Evolutionary conservation across 2,797 vertebrate genomes (phyloP).

Genomic region (Adelosebastes latens): DNA sequence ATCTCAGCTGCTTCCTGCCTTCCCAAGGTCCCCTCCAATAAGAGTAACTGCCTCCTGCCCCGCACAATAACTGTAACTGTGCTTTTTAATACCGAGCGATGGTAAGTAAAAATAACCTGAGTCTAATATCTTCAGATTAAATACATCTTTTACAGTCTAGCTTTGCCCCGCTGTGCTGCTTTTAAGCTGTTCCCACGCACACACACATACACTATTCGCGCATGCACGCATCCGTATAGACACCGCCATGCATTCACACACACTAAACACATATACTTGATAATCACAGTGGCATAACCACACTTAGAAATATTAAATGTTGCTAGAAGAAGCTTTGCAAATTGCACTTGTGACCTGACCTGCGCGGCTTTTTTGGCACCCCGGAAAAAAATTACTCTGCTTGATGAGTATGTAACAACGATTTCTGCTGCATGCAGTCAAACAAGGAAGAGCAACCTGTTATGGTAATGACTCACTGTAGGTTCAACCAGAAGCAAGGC

Average conservation of each 20-base stretch:
- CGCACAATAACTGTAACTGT: conserved; percentile 71
- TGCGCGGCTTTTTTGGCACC: conserved; percentile 49
- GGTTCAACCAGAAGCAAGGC: conserved; percentile 11
- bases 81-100: conserved; percentile 78
- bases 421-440: conserved; percentile 16
- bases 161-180: conserved; percentile 55
- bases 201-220: background rate
- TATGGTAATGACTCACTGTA: conserved; percentile 37
- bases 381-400: conserved; percentile 61
- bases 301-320: conserved; percentile 75
- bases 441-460: conserved; percentile 32
- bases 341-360: conserved; percentile 65
- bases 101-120: conserved; percentile 85
- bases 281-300: conserved; percentile 58
- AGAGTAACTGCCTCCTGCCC: conserved; percentile 54
- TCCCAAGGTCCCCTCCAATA: conserved; percentile 58
- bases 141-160: conserved; percentile 74
- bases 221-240: background rate
- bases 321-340: conserved; percentile 47
- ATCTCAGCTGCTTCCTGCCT: conserved; percentile 51
- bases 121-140: conserved; percentile 84
- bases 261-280: conserved; percentile 29
- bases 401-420: conserved; percentile 67
- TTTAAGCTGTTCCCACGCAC: conserved; percentile 57
- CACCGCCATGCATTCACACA: background rate